Percentiles rank a stretch among this genome's conserved stretches.
phyloP scores from a whole-genome alignment of 1,140 invertebrate genomes.

The Drosophila tropicalis region DNA sequence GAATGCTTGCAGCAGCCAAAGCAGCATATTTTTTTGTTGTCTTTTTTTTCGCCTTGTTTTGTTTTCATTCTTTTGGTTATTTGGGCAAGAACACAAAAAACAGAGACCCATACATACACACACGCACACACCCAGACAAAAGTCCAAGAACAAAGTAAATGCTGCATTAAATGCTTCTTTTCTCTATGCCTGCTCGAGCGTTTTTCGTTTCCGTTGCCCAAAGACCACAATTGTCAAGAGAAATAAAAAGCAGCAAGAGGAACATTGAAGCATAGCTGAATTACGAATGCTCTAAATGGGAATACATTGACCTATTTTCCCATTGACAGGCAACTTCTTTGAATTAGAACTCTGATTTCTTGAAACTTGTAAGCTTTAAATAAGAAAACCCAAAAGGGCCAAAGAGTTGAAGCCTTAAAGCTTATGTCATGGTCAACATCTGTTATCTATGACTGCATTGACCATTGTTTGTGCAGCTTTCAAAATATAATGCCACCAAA shows the following conservation, averaged over 20 bases:
- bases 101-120: not conserved
- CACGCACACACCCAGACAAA: not conserved
- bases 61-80: constrained; percentile 13
- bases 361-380: too few relatives aligned
- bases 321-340: too few relatives aligned
- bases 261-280: not conserved
- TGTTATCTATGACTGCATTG: constrained; percentile 28
- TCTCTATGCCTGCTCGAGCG: constrained; percentile 49
- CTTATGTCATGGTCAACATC: too few relatives aligned
- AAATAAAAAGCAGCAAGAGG: constrained; percentile 18
- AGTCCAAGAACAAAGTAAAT: constrained; percentile 58
- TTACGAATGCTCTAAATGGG: constrained; percentile 14
- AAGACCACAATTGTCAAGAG: constrained; percentile 52
- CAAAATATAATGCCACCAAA: constrained; percentile 44
- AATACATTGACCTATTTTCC: not conserved
- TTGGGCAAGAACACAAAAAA: constrained; percentile 44
- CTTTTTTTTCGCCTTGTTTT: constrained; percentile 11
- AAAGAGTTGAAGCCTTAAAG: too few relatives aligned
- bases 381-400: too few relatives aligned
- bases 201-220: constrained; percentile 55
- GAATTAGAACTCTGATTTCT: too few relatives aligned
- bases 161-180: constrained; percentile 66
- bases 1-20: constrained; percentile 64
- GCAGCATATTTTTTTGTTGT: constrained; percentile 31
- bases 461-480: constrained; percentile 38